Conservation (phyloP, 2,888 invertebrate genomes). For the Ophioninae sp. region DNA sequence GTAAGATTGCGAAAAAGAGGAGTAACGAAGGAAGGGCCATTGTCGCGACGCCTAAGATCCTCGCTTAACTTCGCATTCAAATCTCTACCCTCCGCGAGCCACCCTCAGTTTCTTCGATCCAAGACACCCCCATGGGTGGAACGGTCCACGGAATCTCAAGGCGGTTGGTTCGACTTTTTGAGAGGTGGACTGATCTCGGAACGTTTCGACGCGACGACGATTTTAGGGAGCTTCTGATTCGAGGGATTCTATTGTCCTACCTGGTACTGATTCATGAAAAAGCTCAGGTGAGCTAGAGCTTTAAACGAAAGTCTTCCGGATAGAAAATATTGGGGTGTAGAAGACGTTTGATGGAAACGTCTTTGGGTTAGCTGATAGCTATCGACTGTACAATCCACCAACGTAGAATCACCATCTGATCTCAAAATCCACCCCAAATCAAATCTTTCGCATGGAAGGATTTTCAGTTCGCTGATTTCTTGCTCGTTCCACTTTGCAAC, state of each 20-base stretch:
- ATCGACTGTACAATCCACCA: not conserved
- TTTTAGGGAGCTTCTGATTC: not conserved
- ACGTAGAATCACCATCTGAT: not conserved
- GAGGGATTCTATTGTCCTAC: no score
- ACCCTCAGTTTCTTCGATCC: slow-evolving; percentile 41
- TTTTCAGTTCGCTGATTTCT: slow-evolving; percentile 6
- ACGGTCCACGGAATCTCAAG: not conserved
- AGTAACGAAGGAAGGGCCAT: slow-evolving; percentile 41
- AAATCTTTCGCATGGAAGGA: slow-evolving; percentile 30
- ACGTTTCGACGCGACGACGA: not conserved
- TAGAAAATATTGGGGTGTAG: no score
- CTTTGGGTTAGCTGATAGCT: not conserved
- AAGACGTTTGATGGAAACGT: not conserved
- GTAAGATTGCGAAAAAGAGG: not conserved
- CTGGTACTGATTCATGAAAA: no score
- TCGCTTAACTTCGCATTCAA: slow-evolving; percentile 81
- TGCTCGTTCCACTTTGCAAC: slow-evolving; percentile 6
- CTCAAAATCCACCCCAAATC: not conserved
- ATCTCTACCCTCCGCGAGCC: slow-evolving; percentile 72
- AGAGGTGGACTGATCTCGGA: not conserved
- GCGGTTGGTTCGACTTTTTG: not conserved
- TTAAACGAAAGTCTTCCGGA: no score
- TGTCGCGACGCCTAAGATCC: slow-evolving; percentile 74
- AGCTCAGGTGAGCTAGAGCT: no score
- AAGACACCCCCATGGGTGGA: not conserved